Conservation (phyloP, 2,888 invertebrate species). For the Patella depressa region DNA sequence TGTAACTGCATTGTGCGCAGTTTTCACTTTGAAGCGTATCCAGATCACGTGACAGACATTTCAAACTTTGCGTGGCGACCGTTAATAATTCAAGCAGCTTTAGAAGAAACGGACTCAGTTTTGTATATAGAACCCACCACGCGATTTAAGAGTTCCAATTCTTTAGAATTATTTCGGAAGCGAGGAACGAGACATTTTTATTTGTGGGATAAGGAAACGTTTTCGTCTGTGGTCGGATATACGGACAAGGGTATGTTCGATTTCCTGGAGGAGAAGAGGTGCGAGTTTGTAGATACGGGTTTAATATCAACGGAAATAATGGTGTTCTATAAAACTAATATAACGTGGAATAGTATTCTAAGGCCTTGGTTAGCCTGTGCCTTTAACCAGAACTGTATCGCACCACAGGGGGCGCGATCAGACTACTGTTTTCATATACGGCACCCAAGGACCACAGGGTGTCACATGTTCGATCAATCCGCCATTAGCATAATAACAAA, state of each 20-base stretch:
- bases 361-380: constrained; percentile 62
- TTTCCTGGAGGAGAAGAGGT: constrained; percentile 51
- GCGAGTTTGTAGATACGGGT: constrained; percentile 48
- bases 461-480: constrained; percentile 61
- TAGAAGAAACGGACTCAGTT: constrained; percentile 56
- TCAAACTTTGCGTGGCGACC: constrained; percentile 55
- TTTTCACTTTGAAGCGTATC: constrained; percentile 45
- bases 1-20: constrained; percentile 55
- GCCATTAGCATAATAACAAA: constrained; percentile 56
- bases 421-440: constrained; percentile 55
- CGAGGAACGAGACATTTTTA: constrained; percentile 50
- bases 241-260: constrained; percentile 53
- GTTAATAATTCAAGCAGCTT: constrained; percentile 50
- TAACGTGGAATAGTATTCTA: constrained; percentile 52
- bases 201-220: constrained; percentile 47
- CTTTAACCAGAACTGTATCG: constrained; percentile 52
- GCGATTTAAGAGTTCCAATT: constrained; percentile 43
- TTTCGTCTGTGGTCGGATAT: constrained; percentile 45
- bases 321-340: constrained; percentile 53
- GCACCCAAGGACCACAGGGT: constrained; percentile 56
- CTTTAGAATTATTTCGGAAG: constrained; percentile 48
- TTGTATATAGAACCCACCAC: constrained; percentile 52
- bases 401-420: constrained; percentile 45
- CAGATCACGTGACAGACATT: constrained; percentile 50
- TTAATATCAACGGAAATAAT: constrained; percentile 50